A percentile compares a stretch with the other conserved stretches of the same genome.
These are phyloP conservation scores for Hypselothyrea guttata DNA, from an alignment of 2,888 invertebrate genomes.

Conservation along the genomic window DNA sequence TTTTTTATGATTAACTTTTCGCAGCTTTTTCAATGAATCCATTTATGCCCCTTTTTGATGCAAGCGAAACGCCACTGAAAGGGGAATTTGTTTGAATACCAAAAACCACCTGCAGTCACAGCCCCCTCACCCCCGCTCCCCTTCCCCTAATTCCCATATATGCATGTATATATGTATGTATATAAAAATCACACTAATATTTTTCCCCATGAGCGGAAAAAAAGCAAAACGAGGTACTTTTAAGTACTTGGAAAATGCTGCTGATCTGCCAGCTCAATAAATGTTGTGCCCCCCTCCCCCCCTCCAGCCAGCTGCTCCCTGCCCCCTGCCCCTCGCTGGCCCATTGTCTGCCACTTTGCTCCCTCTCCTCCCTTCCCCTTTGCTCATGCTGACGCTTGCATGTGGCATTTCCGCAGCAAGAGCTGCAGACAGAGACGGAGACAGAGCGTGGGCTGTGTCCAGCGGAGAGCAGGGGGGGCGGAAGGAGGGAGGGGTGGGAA, in stretches of 20 bases:
- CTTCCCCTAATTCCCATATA: background rate
- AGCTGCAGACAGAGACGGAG: too few relatives aligned
- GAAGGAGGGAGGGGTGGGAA: background rate
- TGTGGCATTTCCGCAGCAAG: conserved; percentile 45
- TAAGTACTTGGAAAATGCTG: conserved; percentile 14
- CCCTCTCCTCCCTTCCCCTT: too few relatives aligned
- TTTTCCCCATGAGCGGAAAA: conserved; percentile 24
- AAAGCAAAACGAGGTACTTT: background rate
- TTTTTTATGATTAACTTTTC: too few relatives aligned
- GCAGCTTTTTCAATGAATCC: conserved; percentile 20
- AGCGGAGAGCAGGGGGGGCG: background rate
- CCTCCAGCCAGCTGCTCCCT: too few relatives aligned
- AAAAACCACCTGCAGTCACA: background rate
- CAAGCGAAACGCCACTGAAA: background rate
- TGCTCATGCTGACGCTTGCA: background rate
- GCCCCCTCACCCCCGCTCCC: background rate
- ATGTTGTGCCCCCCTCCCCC: background rate
- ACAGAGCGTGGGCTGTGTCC: too few relatives aligned
- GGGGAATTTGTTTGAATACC: conserved; percentile 27
- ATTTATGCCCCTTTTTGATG: conserved; percentile 35
- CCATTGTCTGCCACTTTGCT: too few relatives aligned
- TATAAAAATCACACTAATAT: conserved; percentile 34
- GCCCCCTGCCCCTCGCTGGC: too few relatives aligned
- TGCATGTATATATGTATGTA: background rate
- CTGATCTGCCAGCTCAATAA: conserved; percentile 12